A percentile compares a stretch with the other conserved stretches of the same genome.
These are phyloP conservation scores for Bombycilla garrulus DNA, from an alignment of 2,113 vertebrate genomes.

Conservation along the genomic window DNA sequence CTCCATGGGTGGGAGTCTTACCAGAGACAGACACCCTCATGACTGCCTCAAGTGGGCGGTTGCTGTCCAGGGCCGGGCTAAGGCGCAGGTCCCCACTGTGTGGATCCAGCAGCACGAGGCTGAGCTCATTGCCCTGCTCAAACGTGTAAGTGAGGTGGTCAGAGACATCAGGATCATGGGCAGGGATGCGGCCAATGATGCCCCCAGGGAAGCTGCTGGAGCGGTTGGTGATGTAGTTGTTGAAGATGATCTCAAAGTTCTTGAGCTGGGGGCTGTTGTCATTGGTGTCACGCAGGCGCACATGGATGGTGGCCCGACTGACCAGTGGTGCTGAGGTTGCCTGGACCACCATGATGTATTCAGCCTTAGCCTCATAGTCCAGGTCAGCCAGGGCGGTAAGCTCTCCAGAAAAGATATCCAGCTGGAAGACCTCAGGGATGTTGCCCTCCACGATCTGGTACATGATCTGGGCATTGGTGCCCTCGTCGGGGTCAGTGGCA, in stretches of 20 bases:
- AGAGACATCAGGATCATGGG: conserved; percentile 87
- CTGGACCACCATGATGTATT: conserved; percentile 93
- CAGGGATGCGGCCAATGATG: conserved; percentile 89
- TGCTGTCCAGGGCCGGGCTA: conserved; percentile 91
- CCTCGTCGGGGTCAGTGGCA: conserved; percentile 92
- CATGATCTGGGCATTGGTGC: conserved; percentile 97
- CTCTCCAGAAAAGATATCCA: conserved; percentile 96
- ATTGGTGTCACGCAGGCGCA: conserved; percentile 89
- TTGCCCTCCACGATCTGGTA: conserved; percentile 98
- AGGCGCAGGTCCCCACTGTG: conserved; percentile 89
- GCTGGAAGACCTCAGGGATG: conserved; percentile 93
- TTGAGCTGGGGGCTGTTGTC: conserved; percentile 90
- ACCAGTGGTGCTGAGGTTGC: conserved; percentile 94
- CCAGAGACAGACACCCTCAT: conserved; percentile 94
- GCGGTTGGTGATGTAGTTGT: conserved; percentile 93
- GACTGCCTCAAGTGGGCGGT: conserved; percentile 91
- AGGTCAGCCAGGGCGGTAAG: conserved; percentile 89
- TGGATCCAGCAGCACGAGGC: conserved; percentile 87
- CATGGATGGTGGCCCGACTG: conserved; percentile 91
- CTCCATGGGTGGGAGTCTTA: conserved; percentile 51
- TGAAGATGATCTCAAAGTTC: conserved; percentile 97
- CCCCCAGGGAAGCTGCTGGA: conserved; percentile 90
- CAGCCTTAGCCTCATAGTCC: conserved; percentile 87
- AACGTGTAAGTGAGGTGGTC: conserved; percentile 89
- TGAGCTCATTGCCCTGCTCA: conserved; percentile 90